A percentile compares a stretch with the other conserved stretches of the same genome.
phyloP scores from a whole-genome alignment of 2,888 invertebrate genomes.

The Sesamia inferens region DNA sequence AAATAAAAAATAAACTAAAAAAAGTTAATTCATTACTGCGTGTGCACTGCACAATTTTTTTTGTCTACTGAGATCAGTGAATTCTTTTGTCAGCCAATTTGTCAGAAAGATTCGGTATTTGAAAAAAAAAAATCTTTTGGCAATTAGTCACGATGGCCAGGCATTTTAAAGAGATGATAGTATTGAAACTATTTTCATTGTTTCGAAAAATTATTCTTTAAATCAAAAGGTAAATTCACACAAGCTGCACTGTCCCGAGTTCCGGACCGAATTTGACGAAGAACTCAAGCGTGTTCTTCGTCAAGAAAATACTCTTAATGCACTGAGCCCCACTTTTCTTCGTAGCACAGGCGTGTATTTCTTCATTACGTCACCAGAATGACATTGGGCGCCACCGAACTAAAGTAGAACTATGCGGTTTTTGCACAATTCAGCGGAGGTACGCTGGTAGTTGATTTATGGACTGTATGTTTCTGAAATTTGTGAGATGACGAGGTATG shows the following conservation, averaged over 20 bases:
- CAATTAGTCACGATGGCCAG: slow-evolving; percentile 38
- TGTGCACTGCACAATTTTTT: slow-evolving; percentile 79
- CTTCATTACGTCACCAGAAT: not conserved
- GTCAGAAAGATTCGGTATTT: slow-evolving; percentile 52
- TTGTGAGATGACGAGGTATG: too few relatives aligned
- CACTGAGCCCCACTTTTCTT: not conserved
- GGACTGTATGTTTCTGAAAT: too few relatives aligned
- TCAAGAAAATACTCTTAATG: not conserved
- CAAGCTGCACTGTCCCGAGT: not conserved
- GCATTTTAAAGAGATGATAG: not conserved
- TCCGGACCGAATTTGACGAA: not conserved
- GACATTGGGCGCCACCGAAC: not conserved
- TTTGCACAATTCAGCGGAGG: too few relatives aligned
- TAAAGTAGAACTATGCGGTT: not conserved
- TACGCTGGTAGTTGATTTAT: too few relatives aligned
- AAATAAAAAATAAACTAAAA: slow-evolving; percentile 52
- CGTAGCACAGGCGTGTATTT: not conserved
- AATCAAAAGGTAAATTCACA: not conserved
- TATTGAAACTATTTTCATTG: not conserved
- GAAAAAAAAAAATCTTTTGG: slow-evolving; percentile 18
- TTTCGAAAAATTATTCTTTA: not conserved
- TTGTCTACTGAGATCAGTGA: slow-evolving; percentile 62
- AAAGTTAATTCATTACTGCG: slow-evolving; percentile 57
- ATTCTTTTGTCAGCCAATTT: slow-evolving; percentile 70
- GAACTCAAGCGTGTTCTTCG: too few relatives aligned